Conservation (phyloP, 2,113 vertebrate genomes). For the Hydrolagus affinis region DNA sequence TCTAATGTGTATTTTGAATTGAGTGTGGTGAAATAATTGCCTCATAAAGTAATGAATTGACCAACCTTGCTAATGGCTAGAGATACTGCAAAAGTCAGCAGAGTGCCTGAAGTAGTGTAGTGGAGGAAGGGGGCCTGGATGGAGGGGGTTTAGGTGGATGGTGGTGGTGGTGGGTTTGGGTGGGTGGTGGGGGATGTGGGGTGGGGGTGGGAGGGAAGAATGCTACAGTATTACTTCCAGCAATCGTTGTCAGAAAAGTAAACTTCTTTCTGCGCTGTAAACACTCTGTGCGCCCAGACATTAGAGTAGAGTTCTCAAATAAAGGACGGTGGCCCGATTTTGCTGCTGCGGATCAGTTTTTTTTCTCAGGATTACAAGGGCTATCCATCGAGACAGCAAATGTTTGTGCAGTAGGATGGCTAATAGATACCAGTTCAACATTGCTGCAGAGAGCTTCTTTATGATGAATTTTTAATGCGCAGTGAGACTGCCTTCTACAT, state of each 20-base stretch:
- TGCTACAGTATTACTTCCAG: constrained; percentile 61
- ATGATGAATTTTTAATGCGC: constrained; percentile 52
- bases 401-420: constrained; percentile 41
- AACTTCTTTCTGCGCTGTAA: constrained; percentile 42
- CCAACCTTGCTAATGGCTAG: constrained; percentile 68
- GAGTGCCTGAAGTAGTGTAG: constrained; percentile 69
- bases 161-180: too few species aligned
- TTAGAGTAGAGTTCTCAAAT: not conserved
- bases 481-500: constrained; percentile 46
- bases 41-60: constrained; percentile 84
- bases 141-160: too few species aligned
- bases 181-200: too few species aligned
- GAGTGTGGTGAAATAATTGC: constrained; percentile 79
- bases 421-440: constrained; percentile 47
- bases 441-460: constrained; percentile 42
- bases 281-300: constrained; percentile 8
- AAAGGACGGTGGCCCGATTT: constrained; percentile 36
- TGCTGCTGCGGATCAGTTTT: constrained; percentile 41
- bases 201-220: constrained; percentile 56
- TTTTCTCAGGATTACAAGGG: constrained; percentile 38
- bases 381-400: constrained; percentile 45
- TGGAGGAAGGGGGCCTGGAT: constrained; percentile 39
- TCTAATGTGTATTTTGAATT: constrained; percentile 88
- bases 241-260: constrained; percentile 34
- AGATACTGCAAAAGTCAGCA: constrained; percentile 76